Evolutionary conservation across 2,888 invertebrate species (phyloP).

Genomic region (Nycteola revayana): DNA sequence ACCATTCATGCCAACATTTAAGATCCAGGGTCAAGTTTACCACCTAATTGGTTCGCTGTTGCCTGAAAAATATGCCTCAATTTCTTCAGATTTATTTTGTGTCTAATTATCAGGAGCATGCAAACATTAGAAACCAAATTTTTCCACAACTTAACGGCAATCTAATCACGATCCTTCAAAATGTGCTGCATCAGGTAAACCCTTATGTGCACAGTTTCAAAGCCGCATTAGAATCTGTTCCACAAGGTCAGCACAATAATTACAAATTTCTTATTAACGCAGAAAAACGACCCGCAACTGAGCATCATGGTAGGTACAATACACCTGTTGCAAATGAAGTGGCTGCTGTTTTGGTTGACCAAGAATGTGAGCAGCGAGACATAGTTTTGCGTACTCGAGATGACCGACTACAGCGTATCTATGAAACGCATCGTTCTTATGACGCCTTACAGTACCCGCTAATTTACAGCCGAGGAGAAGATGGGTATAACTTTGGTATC

Average conservation of each 20-base stretch:
- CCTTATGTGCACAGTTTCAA: conserved; percentile 15
- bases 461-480: conserved; percentile 23
- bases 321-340: conserved; percentile 24
- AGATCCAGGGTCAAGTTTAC: conserved; percentile 26
- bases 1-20: conserved; percentile 32
- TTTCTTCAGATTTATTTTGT: conserved; percentile 34
- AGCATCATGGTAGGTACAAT: conserved; percentile 22
- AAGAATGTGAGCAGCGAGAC: conserved; percentile 20
- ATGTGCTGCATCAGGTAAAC: conserved; percentile 24
- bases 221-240: conserved; percentile 16
- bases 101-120: conserved; percentile 20
- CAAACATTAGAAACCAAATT: conserved; percentile 7
- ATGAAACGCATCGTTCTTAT: conserved; percentile 22
- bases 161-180: conserved; percentile 25
- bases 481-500: conserved; percentile 24
- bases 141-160: conserved; percentile 11
- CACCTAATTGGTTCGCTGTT: conserved; percentile 23
- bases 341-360: conserved; percentile 17
- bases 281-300: conserved; percentile 6
- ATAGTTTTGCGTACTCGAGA: conserved; percentile 15
- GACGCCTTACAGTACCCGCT: conserved; percentile 28
- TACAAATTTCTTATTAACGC: conserved; percentile 1
- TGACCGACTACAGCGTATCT: conserved; percentile 13
- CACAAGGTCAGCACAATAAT: neutral
- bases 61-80: conserved; percentile 14